These are phyloP conservation scores for Lampris megalopsis DNA, from an alignment of 2,113 vertebrate genomes.

Conservation along the genomic window DNA sequence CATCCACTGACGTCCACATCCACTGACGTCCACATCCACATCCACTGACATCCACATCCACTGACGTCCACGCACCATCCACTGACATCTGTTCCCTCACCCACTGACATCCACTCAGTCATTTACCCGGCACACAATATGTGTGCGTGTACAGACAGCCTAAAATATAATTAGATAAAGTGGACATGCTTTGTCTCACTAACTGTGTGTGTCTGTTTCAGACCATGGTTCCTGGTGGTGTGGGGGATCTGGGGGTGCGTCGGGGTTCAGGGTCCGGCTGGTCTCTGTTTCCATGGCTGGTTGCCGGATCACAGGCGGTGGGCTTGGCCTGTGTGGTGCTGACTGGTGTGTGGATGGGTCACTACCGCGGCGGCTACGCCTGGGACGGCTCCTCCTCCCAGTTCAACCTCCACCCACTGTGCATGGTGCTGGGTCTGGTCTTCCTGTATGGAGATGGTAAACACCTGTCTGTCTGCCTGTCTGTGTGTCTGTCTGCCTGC, in stretches of 20 bases:
- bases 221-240: slow-evolving; percentile 81
- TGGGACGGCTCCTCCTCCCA: slow-evolving; percentile 87
- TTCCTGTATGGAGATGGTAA: slow-evolving; percentile 95
- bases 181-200: not conserved
- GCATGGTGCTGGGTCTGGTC: slow-evolving; percentile 93
- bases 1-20: no score
- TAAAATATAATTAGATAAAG: no score
- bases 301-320: slow-evolving; percentile 88
- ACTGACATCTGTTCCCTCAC: no score
- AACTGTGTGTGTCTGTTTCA: not conserved
- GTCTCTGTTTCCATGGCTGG: slow-evolving; percentile 76
- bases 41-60: no score
- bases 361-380: slow-evolving; percentile 87
- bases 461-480: slow-evolving; percentile 40
- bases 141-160: no score
- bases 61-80: no score
- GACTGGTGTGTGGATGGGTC: slow-evolving; percentile 91
- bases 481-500: not conserved
- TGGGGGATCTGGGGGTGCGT: not conserved
- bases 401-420: slow-evolving; percentile 93
- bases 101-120: no score
- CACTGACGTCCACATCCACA: no score
- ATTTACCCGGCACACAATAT: no score
- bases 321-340: slow-evolving; percentile 86
- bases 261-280: slow-evolving; percentile 11